Conservation (phyloP, 1,140 invertebrate species). For the Macrosteles quadrilineatus region DNA sequence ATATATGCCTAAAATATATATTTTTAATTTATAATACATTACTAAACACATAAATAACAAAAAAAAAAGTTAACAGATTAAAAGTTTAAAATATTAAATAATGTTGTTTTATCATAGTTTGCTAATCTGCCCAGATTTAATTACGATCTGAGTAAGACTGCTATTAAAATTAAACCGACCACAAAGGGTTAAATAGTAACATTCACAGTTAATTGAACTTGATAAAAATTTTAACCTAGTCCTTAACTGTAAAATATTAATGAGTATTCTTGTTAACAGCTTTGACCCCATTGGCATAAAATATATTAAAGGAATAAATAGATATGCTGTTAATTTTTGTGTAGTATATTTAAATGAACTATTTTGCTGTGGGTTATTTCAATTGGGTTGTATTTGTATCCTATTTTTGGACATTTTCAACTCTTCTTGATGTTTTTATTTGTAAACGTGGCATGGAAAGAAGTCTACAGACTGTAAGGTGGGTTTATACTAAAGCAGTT, state of each 20-base stretch:
- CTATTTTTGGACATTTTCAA: neutral
- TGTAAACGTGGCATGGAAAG: conserved; percentile 15
- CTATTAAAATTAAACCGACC: too few relatives aligned
- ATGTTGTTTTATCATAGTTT: too few relatives aligned
- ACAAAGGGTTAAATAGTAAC: too few relatives aligned
- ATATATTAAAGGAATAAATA: neutral
- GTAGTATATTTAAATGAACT: neutral
- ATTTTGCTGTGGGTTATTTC: neutral
- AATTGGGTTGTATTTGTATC: neutral
- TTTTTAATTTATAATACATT: too few relatives aligned
- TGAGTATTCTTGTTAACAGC: neutral
- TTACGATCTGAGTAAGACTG: too few relatives aligned
- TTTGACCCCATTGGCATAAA: neutral
- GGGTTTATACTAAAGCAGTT: neutral
- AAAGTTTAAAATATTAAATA: too few relatives aligned
- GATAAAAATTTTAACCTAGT: neutral
- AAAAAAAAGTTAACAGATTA: too few relatives aligned
- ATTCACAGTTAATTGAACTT: neutral
- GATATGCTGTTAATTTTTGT: neutral
- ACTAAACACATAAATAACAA: too few relatives aligned
- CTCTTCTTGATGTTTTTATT: neutral
- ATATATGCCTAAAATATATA: too few relatives aligned
- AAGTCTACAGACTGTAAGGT: conserved; percentile 18
- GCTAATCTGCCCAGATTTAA: too few relatives aligned
- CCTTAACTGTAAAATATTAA: neutral